Base-by-base conservation (phyloP, 2,797 vertebrate genomes). In the Acipenser oxyrinchus region DNA sequence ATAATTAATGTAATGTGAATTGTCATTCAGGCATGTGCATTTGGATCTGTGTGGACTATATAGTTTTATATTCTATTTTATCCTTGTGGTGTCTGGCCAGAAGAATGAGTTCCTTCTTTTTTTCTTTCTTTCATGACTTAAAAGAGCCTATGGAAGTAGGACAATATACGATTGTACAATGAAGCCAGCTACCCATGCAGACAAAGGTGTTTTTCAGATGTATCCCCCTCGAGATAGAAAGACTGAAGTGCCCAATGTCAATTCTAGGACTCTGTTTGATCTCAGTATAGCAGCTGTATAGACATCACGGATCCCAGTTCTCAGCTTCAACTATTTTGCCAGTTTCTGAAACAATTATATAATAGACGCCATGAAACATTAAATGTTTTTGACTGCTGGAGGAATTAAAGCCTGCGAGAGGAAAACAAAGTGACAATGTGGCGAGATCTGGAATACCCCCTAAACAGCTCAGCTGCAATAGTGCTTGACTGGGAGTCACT, bases 1-100 rank as follows among this genome's bases (percentile, higher is more conserved):
- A 87, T 87, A 88, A 88, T 88, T 88, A 88, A 88, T 88, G 84
- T 70, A 82, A 85, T 79, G 79, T 81, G 81, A 75, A 82, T 83
- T 87, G 85, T 84, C 78, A 81, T 83, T 79, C 80, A 85, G 85
- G 78, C 82, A 77, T 83, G 75, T 83, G 86, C 83, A 73, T 75
- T 82, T 83, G 75, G 77, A 82, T 81, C 84, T 83, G 76, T 73
- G 75, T 83, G 71, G 77, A 79, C 83, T 78, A 64, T 78, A 73
- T 76, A 82, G 23, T 86, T 83, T 82, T 72, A 71, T 82, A 88
- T 87, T 87, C 83, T 73, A 81, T 87, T 87, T 90, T 78, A 89
- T 88, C 85, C 23, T 84, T 60, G 70, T 73, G 4, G 2, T 65
- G 74, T 72, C 50, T 68, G 77, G 74, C 69, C 70, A 74, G 75